Evolutionary conservation across 2,113 vertebrate genomes (phyloP), one percentile per base, ranked within the genome.

Genomic region (Seriola dumerili): DNA sequence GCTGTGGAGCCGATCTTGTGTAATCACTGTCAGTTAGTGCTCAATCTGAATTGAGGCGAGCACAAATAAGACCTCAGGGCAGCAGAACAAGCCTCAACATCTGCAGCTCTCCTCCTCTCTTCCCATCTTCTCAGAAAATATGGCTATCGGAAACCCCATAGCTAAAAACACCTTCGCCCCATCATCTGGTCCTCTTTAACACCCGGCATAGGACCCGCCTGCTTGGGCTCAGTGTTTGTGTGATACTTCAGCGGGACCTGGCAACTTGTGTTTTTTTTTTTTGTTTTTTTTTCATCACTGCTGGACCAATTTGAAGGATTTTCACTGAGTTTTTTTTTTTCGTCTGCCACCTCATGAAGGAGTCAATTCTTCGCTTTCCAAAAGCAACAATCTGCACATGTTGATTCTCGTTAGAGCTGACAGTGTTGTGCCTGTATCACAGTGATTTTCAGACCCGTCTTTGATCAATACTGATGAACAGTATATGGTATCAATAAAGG

Each of bases 101-200:
- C 90, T 93, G 91, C 81, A 67, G 66, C 70, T 81, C 64, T 19
- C 52, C 73, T 82, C 40, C 52, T 72, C 66, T 88, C 36, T 85
- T 88, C 83, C 78, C 66, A 58, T 88, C 74, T 72, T 82, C 64
- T 75, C 57, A 84, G 59, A 87, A 88, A 88, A 62, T 69, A 59
- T 40, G 57, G 70, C 54, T 29, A 79, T 88, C 71, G 16, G 81
- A 93, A 91, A 84, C 64, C 75, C 55, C 16, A 59, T 57, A 19
- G 65, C 69, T 72, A 61, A 89, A 89, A 88, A 83, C 76, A 77
- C 84, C 78, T 87, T 81, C 11, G 16, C 46, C 55, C 61, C 72
- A 52, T 94, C 92, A 92, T 92, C 92, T 93, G 94, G 84, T 92
- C 83, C 84, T 91, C 84, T 59, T 93, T 89, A 91, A 80, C 85